Percentiles rank a stretch among this genome's conserved stretches.
Conservation (phyloP, 2,888 invertebrate species). For the Drosophila differens region DNA sequence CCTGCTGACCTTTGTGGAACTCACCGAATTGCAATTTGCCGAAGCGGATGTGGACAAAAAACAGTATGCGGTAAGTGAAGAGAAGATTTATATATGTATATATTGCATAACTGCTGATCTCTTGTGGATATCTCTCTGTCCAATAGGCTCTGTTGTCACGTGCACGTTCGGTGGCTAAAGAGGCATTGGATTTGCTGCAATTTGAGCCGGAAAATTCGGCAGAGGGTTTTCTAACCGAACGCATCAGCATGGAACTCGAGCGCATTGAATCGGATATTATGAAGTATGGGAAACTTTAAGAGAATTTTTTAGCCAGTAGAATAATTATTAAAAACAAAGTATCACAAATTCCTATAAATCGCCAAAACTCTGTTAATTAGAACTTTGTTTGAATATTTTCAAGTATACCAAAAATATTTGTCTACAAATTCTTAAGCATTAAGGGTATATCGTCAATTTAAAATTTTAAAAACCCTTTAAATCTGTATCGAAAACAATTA, state of each 20-base stretch:
- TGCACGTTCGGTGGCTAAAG: conserved; percentile 87
- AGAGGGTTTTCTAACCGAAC: conserved; percentile 87
- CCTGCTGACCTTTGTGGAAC: conserved; percentile 88
- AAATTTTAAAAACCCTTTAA: neutral
- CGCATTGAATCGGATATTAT: conserved; percentile 77
- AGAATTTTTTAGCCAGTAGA: neutral
- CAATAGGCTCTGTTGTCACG: conserved; percentile 84
- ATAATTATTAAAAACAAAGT: too few relatives aligned
- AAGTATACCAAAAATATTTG: neutral
- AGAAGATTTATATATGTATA: too few relatives aligned
- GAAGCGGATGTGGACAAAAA: conserved; percentile 87
- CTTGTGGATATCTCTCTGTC: neutral
- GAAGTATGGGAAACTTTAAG: conserved; percentile 60
- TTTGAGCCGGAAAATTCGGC: conserved; percentile 91
- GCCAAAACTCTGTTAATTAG: neutral
- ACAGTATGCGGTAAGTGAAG: conserved; percentile 86
- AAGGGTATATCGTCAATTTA: neutral
- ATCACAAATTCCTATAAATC: neutral
- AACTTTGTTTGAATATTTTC: neutral
- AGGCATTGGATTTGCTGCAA: conserved; percentile 87
- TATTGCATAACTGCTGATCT: neutral
- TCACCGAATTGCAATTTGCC: conserved; percentile 88
- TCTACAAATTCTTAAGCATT: neutral
- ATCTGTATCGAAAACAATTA: neutral
- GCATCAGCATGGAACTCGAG: conserved; percentile 75